Percentiles rank a stretch among this genome's conserved stretches.
phyloP scores from a whole-genome alignment of 2,113 vertebrate species.

The Nannospalax galili region DNA sequence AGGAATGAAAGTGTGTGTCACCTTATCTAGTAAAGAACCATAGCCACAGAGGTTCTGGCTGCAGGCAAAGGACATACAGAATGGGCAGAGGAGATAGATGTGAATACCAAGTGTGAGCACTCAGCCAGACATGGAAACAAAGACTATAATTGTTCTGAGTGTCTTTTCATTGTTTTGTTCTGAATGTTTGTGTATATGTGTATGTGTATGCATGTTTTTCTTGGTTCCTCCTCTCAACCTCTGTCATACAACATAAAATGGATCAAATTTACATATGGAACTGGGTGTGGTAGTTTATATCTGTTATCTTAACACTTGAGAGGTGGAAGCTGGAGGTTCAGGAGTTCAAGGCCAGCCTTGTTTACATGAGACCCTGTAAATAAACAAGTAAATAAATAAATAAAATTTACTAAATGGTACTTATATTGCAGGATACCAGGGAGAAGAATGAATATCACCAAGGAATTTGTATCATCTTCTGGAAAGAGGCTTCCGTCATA shows the following conservation, averaged over 20 bases:
- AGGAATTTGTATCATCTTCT: background rate
- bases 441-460: background rate
- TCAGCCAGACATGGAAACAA: background rate
- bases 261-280: background rate
- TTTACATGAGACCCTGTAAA: background rate
- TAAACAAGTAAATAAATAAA: background rate
- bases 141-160: background rate
- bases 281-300: background rate
- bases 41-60: background rate
- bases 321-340: background rate
- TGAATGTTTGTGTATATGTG: background rate
- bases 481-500: background rate
- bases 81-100: background rate
- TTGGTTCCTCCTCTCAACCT: background rate
- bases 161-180: background rate
- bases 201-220: background rate
- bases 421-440: background rate
- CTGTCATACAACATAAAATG: background rate
- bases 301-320: background rate
- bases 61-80: background rate
- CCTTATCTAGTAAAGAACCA: background rate
- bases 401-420: background rate
- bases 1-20: background rate
- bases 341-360: background rate
- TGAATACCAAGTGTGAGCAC: background rate